Conservation (phyloP, 2,888 invertebrate genomes). For the Lasioglossum calceatum region DNA sequence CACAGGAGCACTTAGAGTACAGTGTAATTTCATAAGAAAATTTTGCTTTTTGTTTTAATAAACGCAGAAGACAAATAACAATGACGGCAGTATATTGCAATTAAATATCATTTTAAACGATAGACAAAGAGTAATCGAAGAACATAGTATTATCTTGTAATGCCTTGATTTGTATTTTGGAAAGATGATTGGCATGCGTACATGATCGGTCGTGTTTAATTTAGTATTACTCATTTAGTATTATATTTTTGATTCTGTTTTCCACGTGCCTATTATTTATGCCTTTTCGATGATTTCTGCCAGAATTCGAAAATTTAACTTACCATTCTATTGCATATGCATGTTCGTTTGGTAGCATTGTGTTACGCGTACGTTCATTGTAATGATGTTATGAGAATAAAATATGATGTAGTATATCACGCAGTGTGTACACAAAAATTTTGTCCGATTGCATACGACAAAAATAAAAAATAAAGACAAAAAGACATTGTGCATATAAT, state of each 20-base stretch:
- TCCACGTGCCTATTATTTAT: slow-evolving; percentile 21
- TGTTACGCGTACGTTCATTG: slow-evolving; percentile 34
- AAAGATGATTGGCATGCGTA: slow-evolving; percentile 57
- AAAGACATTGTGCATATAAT: slow-evolving; percentile 4
- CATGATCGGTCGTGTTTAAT: slow-evolving; percentile 22
- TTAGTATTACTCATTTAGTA: slow-evolving; percentile 2
- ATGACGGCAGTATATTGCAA: slow-evolving; percentile 58
- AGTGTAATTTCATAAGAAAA: slow-evolving; percentile 58
- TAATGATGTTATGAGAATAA: slow-evolving; percentile 44
- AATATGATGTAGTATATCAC: slow-evolving; percentile 23
- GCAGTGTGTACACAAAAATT: slow-evolving; percentile 31
- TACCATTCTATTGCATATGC: slow-evolving; percentile 52
- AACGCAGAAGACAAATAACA: slow-evolving; percentile 61
- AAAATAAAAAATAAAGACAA: background rate
- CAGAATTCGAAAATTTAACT: slow-evolving; percentile 39
- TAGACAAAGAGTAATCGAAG: slow-evolving; percentile 10
- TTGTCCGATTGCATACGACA: slow-evolving; percentile 39
- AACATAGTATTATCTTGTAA: slow-evolving; percentile 37
- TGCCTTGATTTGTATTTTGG: slow-evolving; percentile 47
- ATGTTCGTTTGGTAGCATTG: slow-evolving; percentile 44
- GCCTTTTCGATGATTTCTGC: slow-evolving; percentile 23
- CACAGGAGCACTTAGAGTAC: slow-evolving; percentile 67
- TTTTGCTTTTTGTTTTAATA: slow-evolving; percentile 67
- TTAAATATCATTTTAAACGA: slow-evolving; percentile 30
- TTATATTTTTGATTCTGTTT: slow-evolving; percentile 15